A percentile compares a stretch with the other conserved stretches of the same genome.
phyloP scores from a whole-genome alignment of 2,888 invertebrate species.

The Caenorhabditis becei region DNA sequence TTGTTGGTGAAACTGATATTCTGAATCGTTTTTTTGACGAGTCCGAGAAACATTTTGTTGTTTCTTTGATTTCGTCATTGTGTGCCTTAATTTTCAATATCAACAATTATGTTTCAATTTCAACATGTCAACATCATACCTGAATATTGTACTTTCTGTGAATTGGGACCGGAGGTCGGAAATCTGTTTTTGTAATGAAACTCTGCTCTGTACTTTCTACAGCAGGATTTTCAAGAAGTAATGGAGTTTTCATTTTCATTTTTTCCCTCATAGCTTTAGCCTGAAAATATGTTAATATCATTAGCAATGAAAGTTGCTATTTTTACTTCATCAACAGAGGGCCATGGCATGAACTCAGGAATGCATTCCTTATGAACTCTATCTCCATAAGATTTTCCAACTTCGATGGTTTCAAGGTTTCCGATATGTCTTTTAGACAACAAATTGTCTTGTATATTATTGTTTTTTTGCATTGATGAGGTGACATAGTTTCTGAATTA shows the following conservation, averaged over 20 bases:
- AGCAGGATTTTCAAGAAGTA: conserved; percentile 39
- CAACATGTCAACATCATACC: conserved; percentile 4
- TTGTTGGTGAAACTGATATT: conserved; percentile 79
- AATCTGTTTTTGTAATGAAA: conserved; percentile 5
- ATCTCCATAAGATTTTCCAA: background rate
- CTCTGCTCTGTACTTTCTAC: conserved; percentile 41
- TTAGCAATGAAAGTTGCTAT: background rate
- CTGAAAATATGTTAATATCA: conserved; percentile 41
- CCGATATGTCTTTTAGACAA: too few species aligned
- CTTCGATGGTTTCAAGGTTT: too few species aligned
- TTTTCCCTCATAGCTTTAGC: conserved; percentile 64
- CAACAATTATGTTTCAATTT: background rate
- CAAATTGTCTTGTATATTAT: too few species aligned
- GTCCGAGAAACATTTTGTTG: conserved; percentile 27
- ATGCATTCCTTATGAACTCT: conserved; percentile 26
- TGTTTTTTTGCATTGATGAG: too few species aligned
- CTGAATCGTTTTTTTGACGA: conserved; percentile 75
- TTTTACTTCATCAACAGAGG: conserved; percentile 77
- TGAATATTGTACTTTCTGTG: conserved; percentile 60
- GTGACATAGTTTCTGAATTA: too few species aligned
- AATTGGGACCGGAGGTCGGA: conserved; percentile 61
- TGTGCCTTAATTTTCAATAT: too few species aligned
- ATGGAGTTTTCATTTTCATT: conserved; percentile 59
- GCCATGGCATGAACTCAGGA: conserved; percentile 80
- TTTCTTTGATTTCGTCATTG: conserved; percentile 19